phyloP scores from a whole-genome alignment of 2,113 vertebrate species.

The Gambusia holbrooki region DNA sequence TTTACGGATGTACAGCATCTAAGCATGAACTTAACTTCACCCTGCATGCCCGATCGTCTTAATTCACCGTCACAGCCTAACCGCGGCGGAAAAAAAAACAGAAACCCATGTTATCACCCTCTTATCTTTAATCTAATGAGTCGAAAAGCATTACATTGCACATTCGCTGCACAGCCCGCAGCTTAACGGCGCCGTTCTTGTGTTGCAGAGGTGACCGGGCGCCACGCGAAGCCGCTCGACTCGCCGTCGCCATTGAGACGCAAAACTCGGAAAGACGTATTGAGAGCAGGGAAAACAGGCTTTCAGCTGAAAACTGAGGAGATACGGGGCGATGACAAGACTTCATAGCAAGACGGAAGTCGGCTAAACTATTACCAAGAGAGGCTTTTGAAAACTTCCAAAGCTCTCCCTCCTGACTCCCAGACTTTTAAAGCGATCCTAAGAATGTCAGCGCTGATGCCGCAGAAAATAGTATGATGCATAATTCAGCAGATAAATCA shows the following conservation, averaged over 20 bases:
- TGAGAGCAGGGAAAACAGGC: conserved; percentile 42
- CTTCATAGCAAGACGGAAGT: conserved; percentile 28
- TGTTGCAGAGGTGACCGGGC: conserved; percentile 28
- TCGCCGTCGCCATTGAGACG: conserved; percentile 6
- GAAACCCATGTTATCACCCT: conserved; percentile 21
- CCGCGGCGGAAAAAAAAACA: conserved; percentile 32
- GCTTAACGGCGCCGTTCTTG: conserved; percentile 36
- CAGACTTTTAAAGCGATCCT: conserved; percentile 32
- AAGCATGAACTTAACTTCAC: conserved; percentile 63
- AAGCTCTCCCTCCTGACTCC: conserved; percentile 21
- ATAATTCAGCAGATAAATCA: conserved; percentile 56
- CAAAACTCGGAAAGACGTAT: conserved; percentile 41
- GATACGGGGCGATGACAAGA: conserved; percentile 36
- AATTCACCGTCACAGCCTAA: conserved; percentile 22
- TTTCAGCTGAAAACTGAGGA: conserved; percentile 31
- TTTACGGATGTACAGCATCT: background rate
- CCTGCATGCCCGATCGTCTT: conserved; percentile 30
- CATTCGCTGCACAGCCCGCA: conserved; percentile 26
- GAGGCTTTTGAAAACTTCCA: conserved; percentile 27
- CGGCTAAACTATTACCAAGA: conserved; percentile 42
- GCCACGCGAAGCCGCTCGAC: conserved; percentile 27
- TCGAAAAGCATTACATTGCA: conserved; percentile 48
- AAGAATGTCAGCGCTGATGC: conserved; percentile 35
- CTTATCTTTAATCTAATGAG: conserved; percentile 53
- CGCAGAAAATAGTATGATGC: conserved; percentile 16